Evolutionary conservation across 2,888 invertebrate species (phyloP).

Genomic region (Dicycla oo): DNA sequence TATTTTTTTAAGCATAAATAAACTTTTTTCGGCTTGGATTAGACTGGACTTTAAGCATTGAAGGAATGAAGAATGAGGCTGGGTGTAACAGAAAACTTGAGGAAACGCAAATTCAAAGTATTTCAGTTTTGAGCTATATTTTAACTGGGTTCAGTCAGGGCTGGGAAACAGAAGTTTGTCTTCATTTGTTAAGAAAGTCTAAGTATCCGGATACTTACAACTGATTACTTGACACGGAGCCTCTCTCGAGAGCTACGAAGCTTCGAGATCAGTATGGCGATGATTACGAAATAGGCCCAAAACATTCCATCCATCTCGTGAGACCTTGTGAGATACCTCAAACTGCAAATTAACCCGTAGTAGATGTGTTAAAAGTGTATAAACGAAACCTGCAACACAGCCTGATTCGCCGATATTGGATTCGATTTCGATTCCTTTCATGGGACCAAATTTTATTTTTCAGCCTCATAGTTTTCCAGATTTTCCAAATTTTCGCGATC

Average conservation of each 20-base stretch:
- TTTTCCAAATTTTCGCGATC: constrained; percentile 36
- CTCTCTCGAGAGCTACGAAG: neutral
- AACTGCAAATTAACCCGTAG: neutral
- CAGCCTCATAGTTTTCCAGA: constrained; percentile 20
- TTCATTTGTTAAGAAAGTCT: neutral
- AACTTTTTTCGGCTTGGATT: too few species aligned
- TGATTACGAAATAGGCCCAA: neutral
- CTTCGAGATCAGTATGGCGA: neutral
- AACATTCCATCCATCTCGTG: neutral
- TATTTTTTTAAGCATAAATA: too few species aligned
- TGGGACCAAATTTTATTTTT: neutral
- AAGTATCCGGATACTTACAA: neutral
- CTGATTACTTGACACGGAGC: neutral
- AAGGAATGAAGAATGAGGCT: neutral
- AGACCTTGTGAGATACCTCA: neutral
- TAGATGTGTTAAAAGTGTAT: neutral
- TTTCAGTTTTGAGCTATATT: too few species aligned
- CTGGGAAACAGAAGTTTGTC: too few species aligned
- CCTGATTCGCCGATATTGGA: neutral
- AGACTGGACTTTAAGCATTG: too few species aligned
- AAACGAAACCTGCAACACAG: neutral
- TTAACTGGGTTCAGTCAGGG: neutral
- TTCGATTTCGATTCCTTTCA: neutral
- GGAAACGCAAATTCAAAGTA: neutral
- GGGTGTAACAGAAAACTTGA: too few species aligned